phyloP scores from a whole-genome alignment of 2,888 invertebrate genomes.

The Xylota sylvarum region DNA sequence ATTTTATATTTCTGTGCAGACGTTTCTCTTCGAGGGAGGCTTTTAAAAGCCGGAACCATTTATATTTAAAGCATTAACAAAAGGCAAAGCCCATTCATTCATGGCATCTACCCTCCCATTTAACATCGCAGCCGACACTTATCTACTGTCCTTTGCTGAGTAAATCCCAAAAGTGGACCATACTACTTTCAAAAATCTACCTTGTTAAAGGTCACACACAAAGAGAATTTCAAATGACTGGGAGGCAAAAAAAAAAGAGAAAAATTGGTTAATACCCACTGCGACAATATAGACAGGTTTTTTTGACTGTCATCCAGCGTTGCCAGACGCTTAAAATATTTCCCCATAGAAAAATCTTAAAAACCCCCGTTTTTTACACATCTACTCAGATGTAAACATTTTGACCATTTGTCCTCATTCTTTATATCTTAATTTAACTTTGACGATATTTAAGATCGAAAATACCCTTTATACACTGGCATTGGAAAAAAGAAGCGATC shows the following conservation, averaged over 20 bases:
- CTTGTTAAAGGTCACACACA: not conserved
- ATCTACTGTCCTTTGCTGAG: not conserved
- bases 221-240: constrained; percentile 37
- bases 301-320: not conserved
- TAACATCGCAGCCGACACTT: constrained; percentile 1
- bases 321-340: too few relatives aligned
- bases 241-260: not conserved
- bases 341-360: not conserved
- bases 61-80: constrained; percentile 16
- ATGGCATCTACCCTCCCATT: not conserved
- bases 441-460: too few relatives aligned
- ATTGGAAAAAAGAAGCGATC: too few relatives aligned
- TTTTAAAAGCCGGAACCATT: not conserved
- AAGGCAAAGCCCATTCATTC: constrained; percentile 11
- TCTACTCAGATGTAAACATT: too few relatives aligned
- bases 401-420: too few relatives aligned
- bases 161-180: constrained; percentile 35
- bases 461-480: too few relatives aligned
- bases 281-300: not conserved
- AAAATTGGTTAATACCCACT: not conserved
- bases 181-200: constrained; percentile 2
- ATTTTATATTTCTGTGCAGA: constrained; percentile 1
- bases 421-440: too few relatives aligned
- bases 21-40: not conserved
- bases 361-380: too few relatives aligned